A percentile compares a stretch with the other conserved stretches of the same genome.
Evolutionary conservation across 2,113 vertebrate species (phyloP).

Genomic region (Sturnus vulgaris): DNA sequence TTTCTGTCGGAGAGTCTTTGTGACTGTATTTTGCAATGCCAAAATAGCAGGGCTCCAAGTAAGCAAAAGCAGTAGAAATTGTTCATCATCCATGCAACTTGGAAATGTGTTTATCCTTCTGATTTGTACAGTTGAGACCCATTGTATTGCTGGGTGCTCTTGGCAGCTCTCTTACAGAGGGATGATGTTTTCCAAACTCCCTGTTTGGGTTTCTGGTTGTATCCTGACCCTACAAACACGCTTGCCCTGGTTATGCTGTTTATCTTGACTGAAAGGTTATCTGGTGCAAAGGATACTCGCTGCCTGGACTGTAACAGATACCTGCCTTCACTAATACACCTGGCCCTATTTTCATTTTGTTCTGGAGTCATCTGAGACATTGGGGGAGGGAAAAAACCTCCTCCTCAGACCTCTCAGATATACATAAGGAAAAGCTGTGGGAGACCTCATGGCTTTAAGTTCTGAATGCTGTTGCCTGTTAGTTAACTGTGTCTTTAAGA

Average conservation of each 20-base stretch:
- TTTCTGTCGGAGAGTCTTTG: neutral
- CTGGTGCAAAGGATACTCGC: neutral
- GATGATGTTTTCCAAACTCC: neutral
- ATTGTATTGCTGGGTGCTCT: rapidly evolving
- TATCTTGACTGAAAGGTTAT: neutral
- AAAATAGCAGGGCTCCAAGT: neutral
- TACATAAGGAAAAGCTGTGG: neutral
- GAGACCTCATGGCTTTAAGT: neutral
- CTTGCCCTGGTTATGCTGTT: neutral
- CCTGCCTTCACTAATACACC: neutral
- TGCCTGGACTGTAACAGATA: neutral
- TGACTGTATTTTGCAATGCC: neutral
- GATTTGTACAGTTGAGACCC: neutral
- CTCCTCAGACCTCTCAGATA: neutral
- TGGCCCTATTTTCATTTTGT: neutral
- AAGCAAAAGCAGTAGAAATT: neutral
- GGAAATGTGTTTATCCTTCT: neutral
- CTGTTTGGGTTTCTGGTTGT: neutral
- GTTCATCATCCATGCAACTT: rapidly evolving
- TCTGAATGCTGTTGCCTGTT: neutral
- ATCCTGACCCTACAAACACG: neutral
- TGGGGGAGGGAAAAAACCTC: neutral
- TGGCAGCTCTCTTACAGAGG: rapidly evolving
- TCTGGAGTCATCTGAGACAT: neutral
- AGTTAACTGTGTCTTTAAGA: conserved; percentile 6